These are phyloP conservation scores for Aspidoscelis tigris DNA, from an alignment of 2,113 vertebrate genomes.

Conservation along the genomic window DNA sequence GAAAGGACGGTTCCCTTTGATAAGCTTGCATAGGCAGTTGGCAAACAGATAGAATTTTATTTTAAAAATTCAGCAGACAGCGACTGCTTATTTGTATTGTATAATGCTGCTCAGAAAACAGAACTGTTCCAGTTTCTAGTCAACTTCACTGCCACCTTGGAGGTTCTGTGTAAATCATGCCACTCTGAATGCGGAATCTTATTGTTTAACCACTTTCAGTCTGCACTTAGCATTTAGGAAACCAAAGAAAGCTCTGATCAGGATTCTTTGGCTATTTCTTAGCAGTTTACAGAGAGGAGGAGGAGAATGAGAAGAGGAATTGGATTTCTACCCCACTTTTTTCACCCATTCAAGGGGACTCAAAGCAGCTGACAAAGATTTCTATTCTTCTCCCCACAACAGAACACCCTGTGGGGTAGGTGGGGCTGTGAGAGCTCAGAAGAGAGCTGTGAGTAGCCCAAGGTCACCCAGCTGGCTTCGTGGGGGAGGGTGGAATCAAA, in stretches of 20 bases:
- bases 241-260: constrained; percentile 31
- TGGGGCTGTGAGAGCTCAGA: too few relatives aligned
- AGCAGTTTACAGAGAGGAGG: neutral
- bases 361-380: too few relatives aligned
- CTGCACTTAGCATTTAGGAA: constrained; percentile 12
- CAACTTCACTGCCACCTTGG: constrained; percentile 42
- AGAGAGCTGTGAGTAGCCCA: too few relatives aligned
- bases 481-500: too few relatives aligned
- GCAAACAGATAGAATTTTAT: constrained; percentile 43
- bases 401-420: too few relatives aligned
- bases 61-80: constrained; percentile 50
- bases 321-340: too few relatives aligned
- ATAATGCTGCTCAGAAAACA: constrained; percentile 47
- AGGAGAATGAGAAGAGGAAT: too few relatives aligned
- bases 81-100: constrained; percentile 38
- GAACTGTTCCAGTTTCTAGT: constrained; percentile 37
- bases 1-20: constrained; percentile 32
- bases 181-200: constrained; percentile 44
- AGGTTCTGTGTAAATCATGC: constrained; percentile 45
- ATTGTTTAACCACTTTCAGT: constrained; percentile 29
- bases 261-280: neutral
- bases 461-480: too few relatives aligned
- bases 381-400: too few relatives aligned
- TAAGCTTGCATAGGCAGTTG: constrained; percentile 54
- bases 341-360: too few relatives aligned